phyloP scores from a whole-genome alignment of 2,888 invertebrate species.

The Philereme transversata region DNA sequence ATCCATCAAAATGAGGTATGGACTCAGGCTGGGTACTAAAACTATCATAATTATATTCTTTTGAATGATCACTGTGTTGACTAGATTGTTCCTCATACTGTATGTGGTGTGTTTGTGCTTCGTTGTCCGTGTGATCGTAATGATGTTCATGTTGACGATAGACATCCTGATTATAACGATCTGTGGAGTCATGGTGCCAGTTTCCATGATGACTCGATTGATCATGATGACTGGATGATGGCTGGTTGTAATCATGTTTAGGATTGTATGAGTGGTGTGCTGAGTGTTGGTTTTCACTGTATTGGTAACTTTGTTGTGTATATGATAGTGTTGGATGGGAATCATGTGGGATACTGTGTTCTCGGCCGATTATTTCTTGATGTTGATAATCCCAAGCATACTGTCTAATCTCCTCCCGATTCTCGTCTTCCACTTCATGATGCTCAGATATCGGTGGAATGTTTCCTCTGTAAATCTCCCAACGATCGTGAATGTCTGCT shows the following conservation, averaged over 20 bases:
- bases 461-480: conserved; percentile 87
- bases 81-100: conserved; percentile 36
- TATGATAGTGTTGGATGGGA: conserved; percentile 22
- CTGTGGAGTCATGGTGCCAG: conserved; percentile 30
- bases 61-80: conserved; percentile 31
- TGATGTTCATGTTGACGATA: conserved; percentile 32
- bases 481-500: conserved; percentile 86
- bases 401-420: conserved; percentile 61
- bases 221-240: conserved; percentile 32
- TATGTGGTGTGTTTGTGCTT: conserved; percentile 14
- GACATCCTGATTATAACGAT: conserved; percentile 37
- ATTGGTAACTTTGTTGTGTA: conserved; percentile 40
- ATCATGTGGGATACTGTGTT: conserved; percentile 7
- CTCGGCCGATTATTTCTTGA: conserved; percentile 32
- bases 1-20: conserved; percentile 28
- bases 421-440: conserved; percentile 45
- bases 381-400: conserved; percentile 65
- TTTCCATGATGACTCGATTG: conserved; percentile 37
- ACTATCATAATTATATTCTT: conserved; percentile 35
- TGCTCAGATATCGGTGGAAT: conserved; percentile 61
- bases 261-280: conserved; percentile 33
- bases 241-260: conserved; percentile 30
- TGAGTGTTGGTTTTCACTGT: conserved; percentile 34
- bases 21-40: conserved; percentile 33
- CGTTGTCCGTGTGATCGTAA: conserved; percentile 26